phyloP scores from a whole-genome alignment of 2,797 vertebrate species.

The Apogon talboti region DNA sequence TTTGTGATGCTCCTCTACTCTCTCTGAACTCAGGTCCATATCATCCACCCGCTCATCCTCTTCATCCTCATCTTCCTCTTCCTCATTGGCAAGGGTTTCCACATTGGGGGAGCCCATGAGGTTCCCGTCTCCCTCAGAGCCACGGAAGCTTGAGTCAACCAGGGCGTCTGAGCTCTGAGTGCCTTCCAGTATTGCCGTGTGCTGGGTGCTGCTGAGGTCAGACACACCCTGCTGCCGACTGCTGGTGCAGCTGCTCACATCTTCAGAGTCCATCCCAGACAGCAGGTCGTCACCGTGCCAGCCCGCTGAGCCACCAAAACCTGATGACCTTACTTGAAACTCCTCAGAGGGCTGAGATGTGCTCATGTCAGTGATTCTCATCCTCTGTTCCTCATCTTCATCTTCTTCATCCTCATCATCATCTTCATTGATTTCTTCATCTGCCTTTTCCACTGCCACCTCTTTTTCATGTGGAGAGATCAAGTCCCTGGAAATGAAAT shows the following conservation, averaged over 20 bases:
- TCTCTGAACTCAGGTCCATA: conserved; percentile 80
- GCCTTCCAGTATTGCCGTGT: conserved; percentile 76
- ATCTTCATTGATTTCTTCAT: conserved; percentile 86
- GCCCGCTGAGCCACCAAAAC: conserved; percentile 52
- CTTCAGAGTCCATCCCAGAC: conserved; percentile 80
- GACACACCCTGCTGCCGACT: conserved; percentile 76
- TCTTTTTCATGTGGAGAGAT: conserved; percentile 77
- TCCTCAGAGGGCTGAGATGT: conserved; percentile 74
- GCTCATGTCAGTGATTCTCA: conserved; percentile 72
- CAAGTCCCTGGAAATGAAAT: conserved; percentile 52
- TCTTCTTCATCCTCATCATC: conserved; percentile 77
- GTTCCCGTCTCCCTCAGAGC: conserved; percentile 76
- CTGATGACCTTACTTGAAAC: conserved; percentile 59
- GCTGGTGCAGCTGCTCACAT: conserved; percentile 79
- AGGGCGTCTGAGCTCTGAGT: conserved; percentile 81
- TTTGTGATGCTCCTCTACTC: conserved; percentile 63
- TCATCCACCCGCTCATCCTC: conserved; percentile 73
- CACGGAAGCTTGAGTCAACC: conserved; percentile 75
- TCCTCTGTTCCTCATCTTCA: conserved; percentile 78
- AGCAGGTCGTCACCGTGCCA: conserved; percentile 74
- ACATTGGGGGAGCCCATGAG: conserved; percentile 83
- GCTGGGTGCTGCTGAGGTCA: conserved; percentile 79
- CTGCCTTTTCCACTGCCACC: conserved; percentile 85
- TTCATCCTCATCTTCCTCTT: conserved; percentile 79
- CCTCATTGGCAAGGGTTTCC: conserved; percentile 81